Conservation (phyloP, 2,113 vertebrate genomes). For the Ia io region DNA sequence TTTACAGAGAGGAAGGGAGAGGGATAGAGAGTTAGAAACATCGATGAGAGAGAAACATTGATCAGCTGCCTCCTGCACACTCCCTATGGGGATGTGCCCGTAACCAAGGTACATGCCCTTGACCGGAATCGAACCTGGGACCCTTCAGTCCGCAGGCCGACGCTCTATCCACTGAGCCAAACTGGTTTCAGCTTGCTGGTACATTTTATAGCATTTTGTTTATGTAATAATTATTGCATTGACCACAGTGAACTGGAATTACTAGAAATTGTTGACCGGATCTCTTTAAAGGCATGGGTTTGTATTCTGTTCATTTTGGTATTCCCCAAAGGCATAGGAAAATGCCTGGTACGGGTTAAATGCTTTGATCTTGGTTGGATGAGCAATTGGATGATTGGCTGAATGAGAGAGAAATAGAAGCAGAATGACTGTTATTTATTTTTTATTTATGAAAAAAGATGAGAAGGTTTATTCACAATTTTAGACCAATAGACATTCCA, state of each 20-base stretch:
- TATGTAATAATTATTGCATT: background rate
- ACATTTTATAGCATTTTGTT: background rate
- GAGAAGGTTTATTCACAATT: background rate
- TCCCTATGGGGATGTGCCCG: too few relatives aligned
- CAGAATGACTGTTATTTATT: background rate
- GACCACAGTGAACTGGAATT: background rate
- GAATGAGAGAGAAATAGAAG: background rate
- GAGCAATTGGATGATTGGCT: background rate
- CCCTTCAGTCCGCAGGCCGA: too few relatives aligned
- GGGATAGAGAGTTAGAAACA: too few relatives aligned
- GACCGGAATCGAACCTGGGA: too few relatives aligned
- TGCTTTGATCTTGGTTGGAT: background rate
- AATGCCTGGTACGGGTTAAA: background rate
- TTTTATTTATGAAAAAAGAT: background rate
- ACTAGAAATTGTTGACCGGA: background rate
- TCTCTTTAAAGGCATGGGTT: background rate
- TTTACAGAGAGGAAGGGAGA: too few relatives aligned
- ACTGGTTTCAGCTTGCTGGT: too few relatives aligned
- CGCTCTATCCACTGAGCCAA: too few relatives aligned
- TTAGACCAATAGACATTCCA: background rate
- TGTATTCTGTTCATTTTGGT: background rate
- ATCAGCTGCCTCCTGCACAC: too few relatives aligned
- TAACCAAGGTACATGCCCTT: too few relatives aligned
- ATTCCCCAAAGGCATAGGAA: background rate
- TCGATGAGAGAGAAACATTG: too few relatives aligned